Evolutionary conservation across 2,888 invertebrate species (phyloP).

Genomic region (Liopterus haemorrhoidalis): DNA sequence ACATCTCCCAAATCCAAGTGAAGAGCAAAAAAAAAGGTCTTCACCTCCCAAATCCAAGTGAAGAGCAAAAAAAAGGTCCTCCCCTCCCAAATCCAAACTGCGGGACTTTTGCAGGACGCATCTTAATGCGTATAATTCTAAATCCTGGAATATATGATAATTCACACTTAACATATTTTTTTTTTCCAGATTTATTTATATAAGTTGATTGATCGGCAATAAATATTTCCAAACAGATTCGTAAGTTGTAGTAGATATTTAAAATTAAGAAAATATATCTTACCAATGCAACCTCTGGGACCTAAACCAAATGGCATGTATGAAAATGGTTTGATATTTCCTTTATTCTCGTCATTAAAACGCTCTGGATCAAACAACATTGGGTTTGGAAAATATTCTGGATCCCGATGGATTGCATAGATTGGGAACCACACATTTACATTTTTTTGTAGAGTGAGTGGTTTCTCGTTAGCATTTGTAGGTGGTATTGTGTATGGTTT

Average conservation of each 20-base stretch:
- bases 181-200: no score
- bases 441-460: slow-evolving; percentile 26
- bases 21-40: no score
- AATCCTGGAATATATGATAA: no score
- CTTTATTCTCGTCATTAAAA: slow-evolving; percentile 29
- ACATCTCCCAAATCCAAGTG: no score
- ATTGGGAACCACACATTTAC: slow-evolving; percentile 32
- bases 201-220: background rate
- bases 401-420: slow-evolving; percentile 36
- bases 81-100: no score
- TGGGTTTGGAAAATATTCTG: slow-evolving; percentile 37
- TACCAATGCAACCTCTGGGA: slow-evolving; percentile 20
- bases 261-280: slow-evolving; percentile 1
- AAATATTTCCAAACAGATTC: background rate
- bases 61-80: no score
- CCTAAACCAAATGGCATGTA: slow-evolving; percentile 19
- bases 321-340: slow-evolving; percentile 14
- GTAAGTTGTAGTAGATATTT: background rate
- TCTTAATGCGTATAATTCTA: no score
- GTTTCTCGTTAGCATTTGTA: slow-evolving; percentile 24
- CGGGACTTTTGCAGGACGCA: no score
- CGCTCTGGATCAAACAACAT: slow-evolving; percentile 40
- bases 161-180: no score
- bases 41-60: no score
- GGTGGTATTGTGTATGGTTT: slow-evolving; percentile 33